Conservation (phyloP, 2,113 vertebrate species). For the Actenoides lindsayi region DNA sequence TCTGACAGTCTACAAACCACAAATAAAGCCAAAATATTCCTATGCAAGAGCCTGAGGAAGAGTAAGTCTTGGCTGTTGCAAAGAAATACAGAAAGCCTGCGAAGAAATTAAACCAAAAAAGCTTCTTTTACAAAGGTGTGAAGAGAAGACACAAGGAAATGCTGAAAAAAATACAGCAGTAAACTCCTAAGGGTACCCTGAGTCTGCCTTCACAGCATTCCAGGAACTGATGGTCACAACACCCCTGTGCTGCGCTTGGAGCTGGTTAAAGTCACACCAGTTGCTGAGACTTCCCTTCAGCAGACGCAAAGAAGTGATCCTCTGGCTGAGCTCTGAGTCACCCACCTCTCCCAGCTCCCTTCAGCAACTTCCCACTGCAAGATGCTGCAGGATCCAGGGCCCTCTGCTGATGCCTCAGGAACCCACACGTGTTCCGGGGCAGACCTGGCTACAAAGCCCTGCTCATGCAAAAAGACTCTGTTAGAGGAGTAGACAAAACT, state of each 20-base stretch:
- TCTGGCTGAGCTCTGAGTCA: background rate
- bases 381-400: background rate
- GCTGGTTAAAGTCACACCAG: background rate
- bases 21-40: background rate
- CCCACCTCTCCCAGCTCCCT: background rate
- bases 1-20: background rate
- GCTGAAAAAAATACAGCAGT: background rate
- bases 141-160: background rate
- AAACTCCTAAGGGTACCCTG: rapidly evolving
- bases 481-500: background rate
- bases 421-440: background rate
- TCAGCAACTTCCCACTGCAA: background rate
- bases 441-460: background rate
- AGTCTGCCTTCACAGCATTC: background rate
- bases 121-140: background rate
- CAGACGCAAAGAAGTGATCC: background rate
- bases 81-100: background rate
- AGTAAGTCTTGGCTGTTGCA: background rate
- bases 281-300: background rate
- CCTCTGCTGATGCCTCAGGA: background rate
- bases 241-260: background rate
- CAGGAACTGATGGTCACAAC: background rate
- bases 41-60: background rate
- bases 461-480: background rate
- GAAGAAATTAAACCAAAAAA: background rate